Evolutionary conservation across 1,140 invertebrate species (phyloP).

Genomic region (Hylyphantes graminicola): DNA sequence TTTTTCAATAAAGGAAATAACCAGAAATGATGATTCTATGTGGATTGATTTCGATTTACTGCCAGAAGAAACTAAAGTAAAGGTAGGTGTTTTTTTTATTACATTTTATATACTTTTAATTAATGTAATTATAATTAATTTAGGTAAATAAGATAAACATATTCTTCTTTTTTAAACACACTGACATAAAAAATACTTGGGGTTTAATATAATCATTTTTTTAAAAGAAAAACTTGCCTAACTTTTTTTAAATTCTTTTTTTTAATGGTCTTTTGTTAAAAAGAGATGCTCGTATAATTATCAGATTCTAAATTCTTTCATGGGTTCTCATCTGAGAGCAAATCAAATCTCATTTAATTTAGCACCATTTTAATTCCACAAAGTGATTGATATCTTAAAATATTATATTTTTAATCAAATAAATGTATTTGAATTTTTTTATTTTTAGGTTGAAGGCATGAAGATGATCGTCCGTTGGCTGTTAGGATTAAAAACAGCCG

Average conservation of each 20-base stretch:
- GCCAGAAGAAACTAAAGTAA: conserved; percentile 90
- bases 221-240: too few species aligned
- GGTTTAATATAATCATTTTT: neutral
- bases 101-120: neutral
- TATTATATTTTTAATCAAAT: neutral
- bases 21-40: conserved; percentile 71
- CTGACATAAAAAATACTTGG: neutral
- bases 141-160: neutral
- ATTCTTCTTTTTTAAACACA: neutral
- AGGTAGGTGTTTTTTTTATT: conserved; percentile 71
- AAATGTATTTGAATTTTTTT: neutral
- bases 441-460: conserved; percentile 80
- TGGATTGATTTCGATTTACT: conserved; percentile 91
- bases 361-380: neutral
- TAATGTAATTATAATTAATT: neutral
- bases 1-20: conserved; percentile 57
- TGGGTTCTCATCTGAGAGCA: neutral
- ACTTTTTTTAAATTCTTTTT: too few species aligned
- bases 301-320: neutral
- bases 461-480: conserved; percentile 97
- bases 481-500: conserved; percentile 80
- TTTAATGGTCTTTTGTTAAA: too few species aligned
- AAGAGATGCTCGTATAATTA: neutral
- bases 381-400: neutral
- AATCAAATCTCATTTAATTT: neutral